Evolutionary conservation across 2,888 invertebrate genomes (phyloP).

Genomic region (Heliconius hortense): DNA sequence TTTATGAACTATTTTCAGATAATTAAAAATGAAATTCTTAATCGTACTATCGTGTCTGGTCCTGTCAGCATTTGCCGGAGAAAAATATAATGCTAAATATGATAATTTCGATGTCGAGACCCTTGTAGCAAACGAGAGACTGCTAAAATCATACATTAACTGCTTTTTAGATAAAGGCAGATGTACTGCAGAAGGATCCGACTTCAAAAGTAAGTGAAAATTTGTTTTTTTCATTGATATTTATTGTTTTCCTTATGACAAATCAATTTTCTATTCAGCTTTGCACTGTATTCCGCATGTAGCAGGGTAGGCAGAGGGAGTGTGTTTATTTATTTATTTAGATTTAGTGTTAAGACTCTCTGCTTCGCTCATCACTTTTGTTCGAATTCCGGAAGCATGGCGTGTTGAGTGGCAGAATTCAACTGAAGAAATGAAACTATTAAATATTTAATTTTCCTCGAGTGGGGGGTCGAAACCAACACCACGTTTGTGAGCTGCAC

Average conservation of each 20-base stretch:
- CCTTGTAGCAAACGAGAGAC: conserved; percentile 85
- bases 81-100: conserved; percentile 85
- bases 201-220: conserved; percentile 85
- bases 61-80: conserved; percentile 62
- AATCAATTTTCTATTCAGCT: no score
- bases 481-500: no score
- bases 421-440: no score
- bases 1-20: conserved; percentile 43
- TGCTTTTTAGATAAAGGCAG: conserved; percentile 86
- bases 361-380: no score
- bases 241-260: not conserved
- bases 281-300: not conserved
- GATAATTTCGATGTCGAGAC: conserved; percentile 88
- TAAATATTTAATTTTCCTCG: no score
- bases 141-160: conserved; percentile 86
- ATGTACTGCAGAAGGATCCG: conserved; percentile 87
- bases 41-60: conserved; percentile 64
- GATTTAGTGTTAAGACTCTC: no score
- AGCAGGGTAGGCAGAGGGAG: no score
- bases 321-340: no score
- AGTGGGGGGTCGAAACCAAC: no score
- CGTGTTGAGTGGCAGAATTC: no score
- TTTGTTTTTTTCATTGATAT: not conserved
- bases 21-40: conserved; percentile 62
- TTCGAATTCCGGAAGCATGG: no score